A percentile compares a stretch with the other conserved stretches of the same genome.
Evolutionary conservation across 2,113 vertebrate genomes (phyloP).

Genomic region (Vombatus ursinus): DNA sequence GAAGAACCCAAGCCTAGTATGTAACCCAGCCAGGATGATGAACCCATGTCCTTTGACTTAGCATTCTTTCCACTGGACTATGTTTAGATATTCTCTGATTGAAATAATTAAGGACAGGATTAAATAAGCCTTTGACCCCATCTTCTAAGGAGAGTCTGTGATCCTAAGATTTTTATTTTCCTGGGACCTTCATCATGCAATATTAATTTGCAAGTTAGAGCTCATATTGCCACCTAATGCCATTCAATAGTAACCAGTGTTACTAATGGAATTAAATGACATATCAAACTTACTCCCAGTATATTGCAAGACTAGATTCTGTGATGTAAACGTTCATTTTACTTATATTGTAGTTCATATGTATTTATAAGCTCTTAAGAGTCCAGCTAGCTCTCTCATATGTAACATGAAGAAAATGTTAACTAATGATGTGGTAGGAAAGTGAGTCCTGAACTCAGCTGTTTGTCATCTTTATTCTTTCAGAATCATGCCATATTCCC

Average conservation of each 20-base stretch:
- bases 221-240: neutral
- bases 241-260: neutral
- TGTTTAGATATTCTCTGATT: neutral
- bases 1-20: neutral
- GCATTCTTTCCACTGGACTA: neutral
- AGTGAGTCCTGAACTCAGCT: neutral
- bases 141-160: neutral
- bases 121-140: neutral
- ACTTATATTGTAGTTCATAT: neutral
- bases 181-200: neutral
- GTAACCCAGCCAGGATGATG: neutral
- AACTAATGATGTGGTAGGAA: accelerated
- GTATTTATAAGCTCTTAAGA: neutral
- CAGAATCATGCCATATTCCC: neutral
- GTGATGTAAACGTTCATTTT: neutral
- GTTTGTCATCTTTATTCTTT: neutral
- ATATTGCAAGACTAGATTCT: neutral
- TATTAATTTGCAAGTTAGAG: neutral
- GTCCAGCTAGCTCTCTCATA: neutral
- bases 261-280: neutral
- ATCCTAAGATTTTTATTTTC: neutral
- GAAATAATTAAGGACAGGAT: neutral
- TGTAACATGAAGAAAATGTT: accelerated
- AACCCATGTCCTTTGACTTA: neutral
- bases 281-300: neutral